phyloP scores from a whole-genome alignment of 2,113 vertebrate species.

The Cephalopterus ornatus region DNA sequence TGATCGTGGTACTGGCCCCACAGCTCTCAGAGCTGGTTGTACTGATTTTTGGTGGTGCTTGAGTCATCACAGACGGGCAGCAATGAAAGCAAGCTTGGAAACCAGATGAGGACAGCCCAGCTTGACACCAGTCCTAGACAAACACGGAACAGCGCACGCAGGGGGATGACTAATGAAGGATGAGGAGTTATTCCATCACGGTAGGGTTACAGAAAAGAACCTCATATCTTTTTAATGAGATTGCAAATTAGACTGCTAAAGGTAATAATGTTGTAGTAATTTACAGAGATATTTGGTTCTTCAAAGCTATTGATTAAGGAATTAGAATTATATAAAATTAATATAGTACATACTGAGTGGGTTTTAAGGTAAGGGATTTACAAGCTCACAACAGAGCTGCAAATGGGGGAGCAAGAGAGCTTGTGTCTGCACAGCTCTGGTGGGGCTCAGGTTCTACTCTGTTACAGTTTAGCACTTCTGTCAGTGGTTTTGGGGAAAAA shows the following conservation, averaged over 20 bases:
- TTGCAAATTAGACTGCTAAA: constrained; percentile 35
- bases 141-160: not conserved
- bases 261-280: constrained; percentile 34
- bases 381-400: not conserved
- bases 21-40: fast-evolving
- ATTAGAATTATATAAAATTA: constrained; percentile 18
- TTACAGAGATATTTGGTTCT: constrained; percentile 9
- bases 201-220: not conserved
- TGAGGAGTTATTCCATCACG: constrained; percentile 10
- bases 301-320: constrained; percentile 50
- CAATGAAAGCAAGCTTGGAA: not conserved
- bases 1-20: not conserved
- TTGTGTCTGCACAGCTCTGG: not conserved
- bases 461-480: not conserved
- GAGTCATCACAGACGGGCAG: not conserved
- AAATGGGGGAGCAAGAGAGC: not conserved
- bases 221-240: constrained; percentile 38
- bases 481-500: not conserved
- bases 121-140: not conserved
- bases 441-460: not conserved
- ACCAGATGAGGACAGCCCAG: not conserved
- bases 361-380: not conserved
- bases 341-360: not conserved
- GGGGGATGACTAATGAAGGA: not conserved
- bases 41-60: fast-evolving